phyloP scores from a whole-genome alignment of 2,113 vertebrate species.

The Rhea americana region DNA sequence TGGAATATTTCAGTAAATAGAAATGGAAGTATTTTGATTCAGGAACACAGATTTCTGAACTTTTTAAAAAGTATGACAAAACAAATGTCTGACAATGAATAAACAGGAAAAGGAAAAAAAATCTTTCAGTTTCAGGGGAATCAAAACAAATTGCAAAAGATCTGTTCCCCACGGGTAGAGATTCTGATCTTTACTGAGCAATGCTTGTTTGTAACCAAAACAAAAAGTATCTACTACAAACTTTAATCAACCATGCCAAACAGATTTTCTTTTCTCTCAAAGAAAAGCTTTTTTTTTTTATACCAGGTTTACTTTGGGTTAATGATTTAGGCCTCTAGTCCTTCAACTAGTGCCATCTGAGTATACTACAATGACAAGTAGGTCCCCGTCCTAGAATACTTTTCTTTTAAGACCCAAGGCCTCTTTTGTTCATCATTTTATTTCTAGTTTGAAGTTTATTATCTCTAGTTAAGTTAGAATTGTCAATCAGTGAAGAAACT shows the following conservation, averaged over 20 bases:
- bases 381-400: background rate
- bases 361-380: background rate
- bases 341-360: background rate
- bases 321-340: background rate
- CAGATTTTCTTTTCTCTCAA: background rate
- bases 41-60: background rate
- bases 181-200: background rate
- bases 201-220: conserved; percentile 5
- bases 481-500: background rate
- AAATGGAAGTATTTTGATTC: background rate
- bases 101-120: background rate
- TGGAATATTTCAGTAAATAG: background rate
- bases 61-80: background rate
- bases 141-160: background rate
- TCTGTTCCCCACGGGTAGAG: background rate
- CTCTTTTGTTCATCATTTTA: background rate
- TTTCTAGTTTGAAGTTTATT: background rate
- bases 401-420: background rate
- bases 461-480: background rate
- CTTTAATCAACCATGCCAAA: background rate
- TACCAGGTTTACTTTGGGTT: conserved; percentile 8
- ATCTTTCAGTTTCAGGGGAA: background rate
- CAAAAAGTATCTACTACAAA: background rate
- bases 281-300: background rate
- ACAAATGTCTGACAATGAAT: background rate